A percentile compares a stretch with the other conserved stretches of the same genome.
Conservation (phyloP, 2,888 invertebrate species). For the Ariolimax columbianus region DNA sequence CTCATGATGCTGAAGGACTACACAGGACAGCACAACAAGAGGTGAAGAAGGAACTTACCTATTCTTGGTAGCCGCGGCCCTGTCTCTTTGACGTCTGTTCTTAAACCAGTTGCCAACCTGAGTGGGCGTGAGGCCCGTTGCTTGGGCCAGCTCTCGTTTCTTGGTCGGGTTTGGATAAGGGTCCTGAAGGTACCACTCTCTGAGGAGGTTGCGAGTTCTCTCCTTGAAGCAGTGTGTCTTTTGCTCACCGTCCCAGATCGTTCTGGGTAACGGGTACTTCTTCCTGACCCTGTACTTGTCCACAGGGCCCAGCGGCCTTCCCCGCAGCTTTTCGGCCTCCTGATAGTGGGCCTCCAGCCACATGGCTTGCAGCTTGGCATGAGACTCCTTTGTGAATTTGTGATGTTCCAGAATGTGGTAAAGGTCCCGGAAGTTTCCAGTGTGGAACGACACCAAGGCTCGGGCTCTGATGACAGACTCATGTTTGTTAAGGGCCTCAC, state of each 20-base stretch:
- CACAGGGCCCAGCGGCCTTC: constrained; percentile 93
- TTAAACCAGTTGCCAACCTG: constrained; percentile 97
- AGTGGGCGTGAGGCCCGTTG: constrained; percentile 93
- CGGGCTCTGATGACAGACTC: constrained; percentile 91
- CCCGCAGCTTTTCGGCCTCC: constrained; percentile 93
- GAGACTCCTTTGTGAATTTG: constrained; percentile 92
- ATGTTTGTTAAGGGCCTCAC: constrained; percentile 88
- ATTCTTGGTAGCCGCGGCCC: constrained; percentile 96
- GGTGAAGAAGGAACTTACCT: constrained; percentile 83
- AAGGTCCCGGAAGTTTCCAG: constrained; percentile 91
- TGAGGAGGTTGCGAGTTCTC: constrained; percentile 92
- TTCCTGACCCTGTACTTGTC: constrained; percentile 95
- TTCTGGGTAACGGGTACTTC: constrained; percentile 93
- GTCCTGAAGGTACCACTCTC: constrained; percentile 91
- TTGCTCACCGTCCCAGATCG: constrained; percentile 97
- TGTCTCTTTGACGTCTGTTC: constrained; percentile 90
- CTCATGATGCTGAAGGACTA: too few species aligned
- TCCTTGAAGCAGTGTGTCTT: constrained; percentile 97
- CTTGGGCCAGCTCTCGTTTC: constrained; percentile 92
- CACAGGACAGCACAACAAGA: not conserved
- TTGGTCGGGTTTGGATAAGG: constrained; percentile 97
- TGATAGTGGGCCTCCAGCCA: constrained; percentile 96
- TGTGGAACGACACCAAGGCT: constrained; percentile 93
- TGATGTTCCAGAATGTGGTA: constrained; percentile 93
- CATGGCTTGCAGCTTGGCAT: constrained; percentile 92